Evolutionary conservation across 2,888 invertebrate species (phyloP).

Genomic region (Notodonta dromedarius): DNA sequence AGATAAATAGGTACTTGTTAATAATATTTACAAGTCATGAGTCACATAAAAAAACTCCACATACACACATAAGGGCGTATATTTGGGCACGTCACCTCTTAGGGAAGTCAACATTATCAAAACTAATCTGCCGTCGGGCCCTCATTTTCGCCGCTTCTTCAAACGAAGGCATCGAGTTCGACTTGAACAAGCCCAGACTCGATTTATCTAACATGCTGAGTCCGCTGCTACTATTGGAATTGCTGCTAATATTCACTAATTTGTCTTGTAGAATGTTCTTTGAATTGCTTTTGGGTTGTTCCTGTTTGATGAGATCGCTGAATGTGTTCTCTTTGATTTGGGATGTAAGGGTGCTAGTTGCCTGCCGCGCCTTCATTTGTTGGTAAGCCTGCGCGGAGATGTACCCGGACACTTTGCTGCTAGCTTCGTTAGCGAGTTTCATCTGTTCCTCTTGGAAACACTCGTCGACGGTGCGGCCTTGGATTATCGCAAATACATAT

Average conservation of each 20-base stretch:
- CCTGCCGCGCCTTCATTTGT: constrained; percentile 57
- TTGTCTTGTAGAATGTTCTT: constrained; percentile 80
- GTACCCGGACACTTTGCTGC: constrained; percentile 77
- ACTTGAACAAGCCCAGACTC: constrained; percentile 62
- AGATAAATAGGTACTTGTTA: constrained; percentile 20
- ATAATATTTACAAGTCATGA: constrained; percentile 28
- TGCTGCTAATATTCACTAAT: constrained; percentile 72
- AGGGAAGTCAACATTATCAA: constrained; percentile 81
- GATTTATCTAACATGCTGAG: constrained; percentile 63
- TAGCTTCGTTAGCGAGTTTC: constrained; percentile 60
- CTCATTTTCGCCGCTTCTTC: constrained; percentile 79
- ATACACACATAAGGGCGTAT: not conserved
- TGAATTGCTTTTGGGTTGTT: constrained; percentile 59
- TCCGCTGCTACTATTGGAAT: constrained; percentile 67
- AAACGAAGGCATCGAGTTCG: constrained; percentile 76
- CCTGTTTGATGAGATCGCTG: constrained; percentile 53
- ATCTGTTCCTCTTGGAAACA: constrained; percentile 80
- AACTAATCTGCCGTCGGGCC: constrained; percentile 85
- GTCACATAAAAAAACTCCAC: constrained; percentile 2
- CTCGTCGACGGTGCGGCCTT: constrained; percentile 86
- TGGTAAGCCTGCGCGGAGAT: constrained; percentile 75
- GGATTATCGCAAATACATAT: constrained; percentile 86
- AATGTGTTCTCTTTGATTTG: constrained; percentile 77
- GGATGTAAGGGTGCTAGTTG: constrained; percentile 51
- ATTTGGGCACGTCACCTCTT: constrained; percentile 63